Evolutionary conservation across 2,888 invertebrate genomes (phyloP).

Genomic region (Willowsia nigromaculata): DNA sequence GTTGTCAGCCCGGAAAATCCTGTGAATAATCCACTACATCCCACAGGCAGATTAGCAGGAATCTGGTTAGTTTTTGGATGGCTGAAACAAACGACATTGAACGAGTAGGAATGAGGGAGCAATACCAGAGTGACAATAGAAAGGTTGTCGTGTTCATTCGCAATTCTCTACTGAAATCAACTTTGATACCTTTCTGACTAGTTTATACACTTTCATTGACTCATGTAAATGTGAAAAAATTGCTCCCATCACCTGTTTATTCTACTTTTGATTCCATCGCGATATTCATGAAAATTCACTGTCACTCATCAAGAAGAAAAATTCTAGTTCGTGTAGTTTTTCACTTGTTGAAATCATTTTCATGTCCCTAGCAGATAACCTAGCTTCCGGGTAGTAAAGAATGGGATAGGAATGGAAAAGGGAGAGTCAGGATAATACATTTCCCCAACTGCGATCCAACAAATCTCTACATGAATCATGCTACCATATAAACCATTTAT

Average conservation of each 20-base stretch:
- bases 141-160: not conserved
- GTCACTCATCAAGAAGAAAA: not conserved
- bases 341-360: conserved; percentile 31
- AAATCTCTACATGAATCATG: not conserved
- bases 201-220: too few relatives aligned
- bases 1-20: conserved; percentile 47
- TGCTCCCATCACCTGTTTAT: not conserved
- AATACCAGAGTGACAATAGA: not conserved
- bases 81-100: not conserved
- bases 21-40: conserved; percentile 53
- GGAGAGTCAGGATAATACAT: not conserved
- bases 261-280: not conserved
- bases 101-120: not conserved
- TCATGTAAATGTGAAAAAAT: too few relatives aligned
- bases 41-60: conserved; percentile 55
- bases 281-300: not conserved
- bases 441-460: not conserved
- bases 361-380: not conserved
- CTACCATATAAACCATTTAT: not conserved
- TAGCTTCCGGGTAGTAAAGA: conserved; percentile 1
- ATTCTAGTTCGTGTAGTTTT: not conserved
- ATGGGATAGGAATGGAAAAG: conserved; percentile 23
- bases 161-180: not conserved
- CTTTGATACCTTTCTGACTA: too few relatives aligned
- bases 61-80: not conserved